Base-by-base conservation (phyloP, 1,140 invertebrate genomes). In the Drosophila pandora region DNA sequence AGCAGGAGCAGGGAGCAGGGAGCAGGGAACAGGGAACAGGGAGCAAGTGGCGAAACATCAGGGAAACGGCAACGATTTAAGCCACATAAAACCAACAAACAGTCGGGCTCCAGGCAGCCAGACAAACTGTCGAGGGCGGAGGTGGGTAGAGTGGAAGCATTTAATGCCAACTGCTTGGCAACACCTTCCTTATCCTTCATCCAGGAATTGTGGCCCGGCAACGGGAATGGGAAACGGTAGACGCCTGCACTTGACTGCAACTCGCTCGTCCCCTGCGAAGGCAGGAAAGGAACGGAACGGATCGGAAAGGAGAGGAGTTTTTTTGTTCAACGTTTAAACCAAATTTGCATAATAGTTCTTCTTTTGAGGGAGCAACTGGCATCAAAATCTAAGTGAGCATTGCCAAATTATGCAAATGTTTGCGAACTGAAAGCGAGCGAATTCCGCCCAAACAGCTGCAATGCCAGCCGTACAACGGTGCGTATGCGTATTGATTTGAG, bases 401-500 rank as follows among this genome's bases (percentile, higher is more conserved):
- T 88, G 59, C 62, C 70, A 82, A 87, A 87, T 87, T 88, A 87
- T 87, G 82, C 75, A 87, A 87, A 87, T 87, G 58, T 77, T 78
- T 84, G 64, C 75, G 22, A 49, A 72, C 49, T 63, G 70, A 73
- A 74, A 64, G 37, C 21, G 47, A 73, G 52, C 45, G 52, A 30
- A 47, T 54, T 21, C 70, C 23, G 45, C 60, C 64, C 41, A 21
- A 32, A 53, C 23, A 62, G 41, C 32, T 65, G 57, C 59, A 47
- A 3, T 37, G 70, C 47, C 61, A 25, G 9, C 45, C 30, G 62
- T 39, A 77, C 73, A 77, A 77, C 81, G 54, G 52, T 87, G 81
- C 81, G 81, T 77, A 80, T 85, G 60, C 58, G 77, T 81, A 85
- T 83, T 79, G 80, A 67, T 77, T 71, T 60, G 34, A 83, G 39